Conservation (phyloP, 2,888 invertebrate genomes). For the Troides oblongomaculatus region DNA sequence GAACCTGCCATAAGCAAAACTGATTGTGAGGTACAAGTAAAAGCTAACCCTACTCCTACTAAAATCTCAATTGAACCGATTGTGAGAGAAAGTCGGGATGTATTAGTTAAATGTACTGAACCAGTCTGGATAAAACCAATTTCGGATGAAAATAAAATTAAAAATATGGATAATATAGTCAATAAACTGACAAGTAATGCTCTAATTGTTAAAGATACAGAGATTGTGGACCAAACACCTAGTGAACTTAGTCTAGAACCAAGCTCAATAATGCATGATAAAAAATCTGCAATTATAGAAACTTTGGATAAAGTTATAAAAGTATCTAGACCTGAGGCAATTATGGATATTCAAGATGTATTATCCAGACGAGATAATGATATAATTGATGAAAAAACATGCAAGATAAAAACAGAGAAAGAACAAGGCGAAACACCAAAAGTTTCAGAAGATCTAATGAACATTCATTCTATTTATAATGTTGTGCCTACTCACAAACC, state of each 20-base stretch:
- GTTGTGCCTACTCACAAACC: slow-evolving; percentile 9
- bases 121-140: background rate
- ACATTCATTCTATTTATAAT: background rate
- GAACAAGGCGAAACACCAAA: background rate
- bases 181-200: background rate
- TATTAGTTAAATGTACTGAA: slow-evolving; percentile 4
- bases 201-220: background rate
- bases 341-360: background rate
- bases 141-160: background rate
- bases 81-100: background rate
- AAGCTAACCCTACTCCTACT: background rate
- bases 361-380: background rate
- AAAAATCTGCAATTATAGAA: background rate
- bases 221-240: background rate
- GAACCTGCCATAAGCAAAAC: slow-evolving; percentile 9
- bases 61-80: slow-evolving; percentile 13
- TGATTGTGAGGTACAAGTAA: background rate
- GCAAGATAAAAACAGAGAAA: slow-evolving; percentile 7
- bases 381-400: background rate
- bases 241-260: background rate
- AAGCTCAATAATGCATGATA: background rate
- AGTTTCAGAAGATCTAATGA: background rate
- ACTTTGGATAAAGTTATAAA: background rate
- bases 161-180: background rate
- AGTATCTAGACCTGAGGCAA: background rate